Evolutionary conservation across 2,888 invertebrate species (phyloP).

Genomic region (Brenthis ino): DNA sequence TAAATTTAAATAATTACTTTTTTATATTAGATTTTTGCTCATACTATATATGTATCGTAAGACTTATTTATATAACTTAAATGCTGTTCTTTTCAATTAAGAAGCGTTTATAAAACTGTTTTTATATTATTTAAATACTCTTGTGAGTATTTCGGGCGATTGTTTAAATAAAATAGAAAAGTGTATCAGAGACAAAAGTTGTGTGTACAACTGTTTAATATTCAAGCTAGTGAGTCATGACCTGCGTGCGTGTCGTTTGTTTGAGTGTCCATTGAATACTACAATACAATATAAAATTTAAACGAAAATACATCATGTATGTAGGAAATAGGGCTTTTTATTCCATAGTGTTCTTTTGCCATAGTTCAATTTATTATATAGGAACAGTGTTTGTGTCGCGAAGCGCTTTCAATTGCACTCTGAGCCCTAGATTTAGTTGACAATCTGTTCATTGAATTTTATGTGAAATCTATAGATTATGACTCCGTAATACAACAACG

Average conservation of each 20-base stretch:
- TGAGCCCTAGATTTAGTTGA: conserved; percentile 21
- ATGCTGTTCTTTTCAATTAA: too few relatives aligned
- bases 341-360: not conserved
- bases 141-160: too few relatives aligned
- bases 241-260: conserved; percentile 27
- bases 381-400: not conserved
- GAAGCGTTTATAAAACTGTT: too few relatives aligned
- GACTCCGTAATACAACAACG: not conserved
- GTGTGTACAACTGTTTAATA: conserved; percentile 51
- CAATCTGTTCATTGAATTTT: conserved; percentile 17
- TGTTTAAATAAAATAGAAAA: conserved; percentile 14
- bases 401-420: conserved; percentile 15
- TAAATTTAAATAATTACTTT: too few relatives aligned
- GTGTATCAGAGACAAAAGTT: conserved; percentile 35
- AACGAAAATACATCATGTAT: conserved; percentile 20
- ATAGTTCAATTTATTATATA: not conserved
- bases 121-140: too few relatives aligned
- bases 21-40: too few relatives aligned
- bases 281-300: conserved; percentile 1
- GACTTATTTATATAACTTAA: too few relatives aligned
- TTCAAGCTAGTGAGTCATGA: conserved; percentile 43
- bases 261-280: conserved; percentile 24
- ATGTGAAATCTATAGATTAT: not conserved
- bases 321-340: not conserved
- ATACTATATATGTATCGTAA: too few relatives aligned